Evolutionary conservation across 2,888 invertebrate genomes (phyloP).

Genomic region (Dione juno): DNA sequence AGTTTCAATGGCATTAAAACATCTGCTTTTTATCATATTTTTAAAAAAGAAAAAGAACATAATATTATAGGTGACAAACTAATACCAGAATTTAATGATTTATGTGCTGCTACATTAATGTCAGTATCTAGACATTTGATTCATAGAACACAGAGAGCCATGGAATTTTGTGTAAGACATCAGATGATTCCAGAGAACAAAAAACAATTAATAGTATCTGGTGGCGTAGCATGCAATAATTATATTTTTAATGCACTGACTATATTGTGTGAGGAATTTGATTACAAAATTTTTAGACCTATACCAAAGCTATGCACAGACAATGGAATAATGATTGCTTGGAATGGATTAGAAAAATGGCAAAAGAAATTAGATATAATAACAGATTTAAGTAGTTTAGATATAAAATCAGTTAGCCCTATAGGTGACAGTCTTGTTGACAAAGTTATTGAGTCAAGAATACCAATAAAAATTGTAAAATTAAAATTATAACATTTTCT

Average conservation of each 20-base stretch:
- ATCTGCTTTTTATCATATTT: conserved; percentile 80
- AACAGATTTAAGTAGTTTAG: conserved; percentile 85
- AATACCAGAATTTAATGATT: conserved; percentile 89
- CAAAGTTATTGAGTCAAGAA: conserved; percentile 81
- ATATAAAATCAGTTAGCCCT: conserved; percentile 84
- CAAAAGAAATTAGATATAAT: conserved; percentile 76
- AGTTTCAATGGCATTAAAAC: conserved; percentile 95
- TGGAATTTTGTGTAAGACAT: conserved; percentile 87
- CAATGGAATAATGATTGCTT: conserved; percentile 99
- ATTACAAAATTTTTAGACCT: conserved; percentile 89
- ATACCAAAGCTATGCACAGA: conserved; percentile 95
- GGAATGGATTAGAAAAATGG: conserved; percentile 97
- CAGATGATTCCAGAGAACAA: conserved; percentile 86
- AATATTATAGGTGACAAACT: conserved; percentile 86
- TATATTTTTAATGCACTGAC: conserved; percentile 88
- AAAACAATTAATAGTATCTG: conserved; percentile 91
- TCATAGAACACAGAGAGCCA: conserved; percentile 92
- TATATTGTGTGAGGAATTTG: conserved; percentile 86
- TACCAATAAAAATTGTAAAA: conserved; percentile 75
- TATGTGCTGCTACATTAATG: conserved; percentile 93
- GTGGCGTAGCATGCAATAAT: conserved; percentile 98
- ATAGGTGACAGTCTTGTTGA: conserved; percentile 85
- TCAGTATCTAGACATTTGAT: conserved; percentile 90
- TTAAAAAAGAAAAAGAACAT: conserved; percentile 84
- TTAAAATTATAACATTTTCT: conserved; percentile 53